Conservation (phyloP, 2,888 invertebrate species). For the Erannis defoliaria region DNA sequence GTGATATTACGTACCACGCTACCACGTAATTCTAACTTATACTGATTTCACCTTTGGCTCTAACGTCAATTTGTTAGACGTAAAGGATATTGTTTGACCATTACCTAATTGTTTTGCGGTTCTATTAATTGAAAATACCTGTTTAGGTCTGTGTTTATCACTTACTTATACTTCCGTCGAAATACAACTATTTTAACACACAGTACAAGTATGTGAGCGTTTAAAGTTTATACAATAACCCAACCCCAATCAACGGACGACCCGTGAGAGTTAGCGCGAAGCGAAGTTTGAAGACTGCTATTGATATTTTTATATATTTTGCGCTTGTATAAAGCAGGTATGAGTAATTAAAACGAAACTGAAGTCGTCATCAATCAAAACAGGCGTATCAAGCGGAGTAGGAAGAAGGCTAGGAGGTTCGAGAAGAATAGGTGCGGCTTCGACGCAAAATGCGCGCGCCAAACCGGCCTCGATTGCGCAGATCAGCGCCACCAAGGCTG, state of each 20-base stretch:
- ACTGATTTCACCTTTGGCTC: constrained; percentile 4
- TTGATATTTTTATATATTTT: constrained; percentile 43
- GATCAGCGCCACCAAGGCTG: constrained; percentile 84
- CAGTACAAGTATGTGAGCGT: too few species aligned
- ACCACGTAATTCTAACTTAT: too few species aligned
- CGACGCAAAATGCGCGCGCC: constrained; percentile 74
- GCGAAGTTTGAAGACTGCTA: too few species aligned
- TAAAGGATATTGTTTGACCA: background rate
- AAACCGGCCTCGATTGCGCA: constrained; percentile 85
- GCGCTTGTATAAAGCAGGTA: constrained; percentile 14
- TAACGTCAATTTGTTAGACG: constrained; percentile 1
- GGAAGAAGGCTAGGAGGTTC: constrained; percentile 61
- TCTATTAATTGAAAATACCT: background rate
- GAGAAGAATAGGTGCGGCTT: constrained; percentile 75
- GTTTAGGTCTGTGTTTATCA: too few species aligned
- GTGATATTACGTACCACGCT: background rate
- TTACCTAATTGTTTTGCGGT: background rate
- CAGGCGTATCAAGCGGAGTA: constrained; percentile 59
- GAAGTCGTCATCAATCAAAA: constrained; percentile 64
- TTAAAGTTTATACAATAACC: too few species aligned
- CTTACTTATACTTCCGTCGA: too few species aligned
- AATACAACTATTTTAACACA: too few species aligned
- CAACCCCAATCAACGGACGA: too few species aligned
- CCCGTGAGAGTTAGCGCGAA: too few species aligned
- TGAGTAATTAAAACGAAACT: constrained; percentile 35